Base-by-base conservation (phyloP, 2,888 invertebrate genomes). In the Pristionchus maxplancki region DNA sequence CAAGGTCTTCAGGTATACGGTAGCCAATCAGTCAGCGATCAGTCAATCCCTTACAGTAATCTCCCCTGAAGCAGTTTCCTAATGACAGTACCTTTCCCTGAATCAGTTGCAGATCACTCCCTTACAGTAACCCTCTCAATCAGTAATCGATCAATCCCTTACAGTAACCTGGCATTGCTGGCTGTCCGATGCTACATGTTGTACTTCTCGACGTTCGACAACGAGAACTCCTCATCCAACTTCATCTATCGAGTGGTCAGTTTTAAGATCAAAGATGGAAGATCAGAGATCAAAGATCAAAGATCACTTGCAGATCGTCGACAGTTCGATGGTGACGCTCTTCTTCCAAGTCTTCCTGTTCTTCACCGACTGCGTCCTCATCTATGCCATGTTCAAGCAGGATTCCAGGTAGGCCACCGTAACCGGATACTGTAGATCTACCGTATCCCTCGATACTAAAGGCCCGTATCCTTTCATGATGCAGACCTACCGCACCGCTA, bases 231-330 rank as follows among this genome's bases (percentile, higher is more conserved):
- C 17, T 50, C 50, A 9, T 34, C 82, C 34, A 31, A 78, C 37
- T 78, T 78, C 78, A 5, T 44, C n/a, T 78, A 44, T n/a, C 78
- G 78, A 44, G 78, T 44, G n/a, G 78, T 78, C 6, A 78, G 78
- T 13, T 15, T 5, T 13, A 20, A 15, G 44, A 78, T 48, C 9
- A 34, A 9, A 71, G 37, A 37, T 71, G 2, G 15, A 5, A 17
- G 67, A 31, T 37, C 40, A 74, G 24, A 40, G 71, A 40, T 74
- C 37, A 74, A 40, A 71, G 34, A 34, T 71, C 37, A 71, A 4
- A 71, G 6, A 37, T 37, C 37, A 20, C 71, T 71, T 13, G 44
- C 78, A 78, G 44, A 28, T 78, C 44, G 24, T 44, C 15, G 20
- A 44, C 11, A 48, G n/a, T 48, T n/a, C 78, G 1, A 20, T 28